phyloP scores from a whole-genome alignment of 2,888 invertebrate species.

The Glaucopsyche alexis region DNA sequence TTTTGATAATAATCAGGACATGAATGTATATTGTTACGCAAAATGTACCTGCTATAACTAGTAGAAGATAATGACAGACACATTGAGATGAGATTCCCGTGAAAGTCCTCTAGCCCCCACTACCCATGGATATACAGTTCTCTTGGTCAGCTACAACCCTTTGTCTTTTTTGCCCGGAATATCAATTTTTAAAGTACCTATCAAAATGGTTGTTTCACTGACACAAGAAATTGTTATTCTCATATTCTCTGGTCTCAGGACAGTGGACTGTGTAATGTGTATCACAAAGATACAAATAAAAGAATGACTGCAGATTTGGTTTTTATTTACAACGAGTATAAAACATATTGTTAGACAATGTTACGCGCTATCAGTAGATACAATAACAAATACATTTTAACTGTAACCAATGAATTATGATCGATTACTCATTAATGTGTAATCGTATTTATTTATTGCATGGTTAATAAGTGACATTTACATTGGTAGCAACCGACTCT shows the following conservation, averaged over 20 bases:
- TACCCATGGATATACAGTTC: no score
- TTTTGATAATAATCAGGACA: neutral
- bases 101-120: no score
- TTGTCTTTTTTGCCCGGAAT: no score
- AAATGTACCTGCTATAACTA: neutral
- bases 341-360: slow-evolving; percentile 9
- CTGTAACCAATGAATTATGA: neutral
- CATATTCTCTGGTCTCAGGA: no score
- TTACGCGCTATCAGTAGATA: neutral
- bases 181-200: no score
- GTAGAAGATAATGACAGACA: neutral
- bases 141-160: no score
- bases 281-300: neutral
- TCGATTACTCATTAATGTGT: neutral
- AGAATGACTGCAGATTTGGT: neutral
- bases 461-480: no score
- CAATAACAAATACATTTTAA: neutral
- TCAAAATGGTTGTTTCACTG: no score
- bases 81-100: no score
- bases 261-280: no score
- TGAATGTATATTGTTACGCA: neutral
- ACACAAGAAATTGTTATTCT: no score
- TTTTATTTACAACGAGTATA: slow-evolving; percentile 24
- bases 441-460: no score
- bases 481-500: neutral